Evolutionary conservation across 2,888 invertebrate genomes (phyloP), one percentile per base, ranked within the genome.

Genomic region (Drosophila stalkeri): DNA sequence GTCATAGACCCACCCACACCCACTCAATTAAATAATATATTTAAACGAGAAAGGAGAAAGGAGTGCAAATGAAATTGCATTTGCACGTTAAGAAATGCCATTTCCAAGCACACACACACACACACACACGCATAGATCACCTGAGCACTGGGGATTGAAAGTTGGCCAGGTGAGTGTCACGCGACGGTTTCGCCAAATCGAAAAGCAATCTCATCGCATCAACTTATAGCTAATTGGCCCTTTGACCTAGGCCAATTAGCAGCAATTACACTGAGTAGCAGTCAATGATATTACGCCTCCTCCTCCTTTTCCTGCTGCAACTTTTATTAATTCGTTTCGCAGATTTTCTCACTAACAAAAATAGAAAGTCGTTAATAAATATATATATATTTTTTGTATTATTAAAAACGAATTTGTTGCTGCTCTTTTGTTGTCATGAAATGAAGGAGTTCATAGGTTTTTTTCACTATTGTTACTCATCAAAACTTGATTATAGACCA

Each of bases 221-320:
- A 79, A 63, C 64, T 64, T 55, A 57, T 55, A 63, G 44, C 65
- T 79, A 83, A 83, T 81, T 83, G 84, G 84, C 82, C 72, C 85
- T 87, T 85, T 73, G 70, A 77, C 87, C 87, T 81, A 49, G 39
- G 66, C 39, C 79, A 87, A 86, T 83, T 83, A 80, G 72, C 74
- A 68, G 64, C 83, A 83, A 80, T 83, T 83, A 75, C 68, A 52
- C 46, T 33, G 61, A 64, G 63, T 69, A 31, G 52, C 61, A 68
- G 60, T 47, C 72, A 83, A 75, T 72, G 54, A 49, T n/a, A 33
- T 64, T 52, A 64, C 44, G 35, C 56, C 23, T 46, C 51, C 27
- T 43, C 8, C 27, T 46, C 7, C 31, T 55, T 59, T 44, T 54
- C 49, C 64, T 44, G 59, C 27, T 46, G 9, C 31, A 41, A 73